Conservation (phyloP, 2,113 vertebrate species). For the Lepidiolamprologus cunningtoni region DNA sequence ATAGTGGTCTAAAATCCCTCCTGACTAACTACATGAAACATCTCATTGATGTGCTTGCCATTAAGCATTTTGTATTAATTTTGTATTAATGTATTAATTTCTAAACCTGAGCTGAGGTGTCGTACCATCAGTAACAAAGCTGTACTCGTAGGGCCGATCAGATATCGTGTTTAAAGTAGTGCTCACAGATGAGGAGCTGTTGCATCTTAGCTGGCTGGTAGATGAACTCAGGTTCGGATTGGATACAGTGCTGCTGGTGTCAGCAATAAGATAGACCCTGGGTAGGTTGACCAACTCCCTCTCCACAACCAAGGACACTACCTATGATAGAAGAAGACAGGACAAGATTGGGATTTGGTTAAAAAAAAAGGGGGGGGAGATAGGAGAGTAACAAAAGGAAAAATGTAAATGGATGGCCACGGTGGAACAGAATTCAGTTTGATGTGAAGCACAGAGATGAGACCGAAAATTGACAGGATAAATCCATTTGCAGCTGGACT, state of each 20-base stretch:
- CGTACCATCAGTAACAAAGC: conserved; percentile 78
- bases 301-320: conserved; percentile 74
- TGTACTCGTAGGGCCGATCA: conserved; percentile 58
- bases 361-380: fast-evolving
- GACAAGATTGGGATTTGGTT: neutral
- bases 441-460: neutral
- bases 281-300: conserved; percentile 47
- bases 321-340: conserved; percentile 42
- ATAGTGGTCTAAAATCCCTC: neutral
- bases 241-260: conserved; percentile 7
- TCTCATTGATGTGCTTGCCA: neutral
- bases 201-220: conserved; percentile 21
- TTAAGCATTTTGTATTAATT: neutral
- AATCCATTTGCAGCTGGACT: neutral
- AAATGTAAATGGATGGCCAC: neutral
- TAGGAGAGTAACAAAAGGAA: neutral
- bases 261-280: conserved; percentile 18
- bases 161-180: conserved; percentile 52
- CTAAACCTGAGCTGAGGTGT: neutral
- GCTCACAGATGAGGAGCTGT: conserved; percentile 54
- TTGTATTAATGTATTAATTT: neutral
- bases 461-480: fast-evolving
- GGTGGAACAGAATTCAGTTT: neutral
- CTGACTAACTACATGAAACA: neutral
- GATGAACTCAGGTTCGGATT: neutral